Conservation (phyloP, 2,888 invertebrate genomes). For the Marronus borbonicus region DNA sequence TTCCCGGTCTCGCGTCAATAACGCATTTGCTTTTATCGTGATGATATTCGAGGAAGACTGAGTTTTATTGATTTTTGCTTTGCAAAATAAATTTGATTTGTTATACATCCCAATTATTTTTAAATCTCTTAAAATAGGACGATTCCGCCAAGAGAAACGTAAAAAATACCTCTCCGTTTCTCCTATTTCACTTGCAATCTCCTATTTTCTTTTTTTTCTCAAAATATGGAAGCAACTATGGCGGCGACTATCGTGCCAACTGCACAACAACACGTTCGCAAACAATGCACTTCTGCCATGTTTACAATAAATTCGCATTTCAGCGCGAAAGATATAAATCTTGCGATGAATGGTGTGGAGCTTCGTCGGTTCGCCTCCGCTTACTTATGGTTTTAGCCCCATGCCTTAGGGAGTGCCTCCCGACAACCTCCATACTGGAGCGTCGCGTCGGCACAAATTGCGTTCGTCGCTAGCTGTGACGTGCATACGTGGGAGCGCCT, state of each 20-base stretch:
- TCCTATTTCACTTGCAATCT: no score
- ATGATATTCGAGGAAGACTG: no score
- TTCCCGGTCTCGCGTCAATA: background rate
- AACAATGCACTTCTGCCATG: constrained; percentile 17
- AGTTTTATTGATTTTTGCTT: no score
- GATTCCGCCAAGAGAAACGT: no score
- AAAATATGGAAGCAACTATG: no score
- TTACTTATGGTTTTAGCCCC: constrained; percentile 25
- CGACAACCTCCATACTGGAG: background rate
- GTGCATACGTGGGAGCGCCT: background rate
- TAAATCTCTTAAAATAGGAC: no score
- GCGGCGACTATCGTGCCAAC: no score
- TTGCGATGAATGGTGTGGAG: background rate
- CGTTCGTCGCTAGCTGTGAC: constrained; percentile 6
- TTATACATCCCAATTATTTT: no score
- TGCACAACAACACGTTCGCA: constrained; percentile 5
- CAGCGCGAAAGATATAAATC: constrained; percentile 28
- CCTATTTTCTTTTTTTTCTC: no score
- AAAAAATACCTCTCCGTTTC: no score
- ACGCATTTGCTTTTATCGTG: background rate
- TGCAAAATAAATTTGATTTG: no score
- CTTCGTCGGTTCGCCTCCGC: background rate
- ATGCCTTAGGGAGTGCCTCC: background rate
- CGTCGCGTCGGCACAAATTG: constrained; percentile 9
- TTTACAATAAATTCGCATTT: constrained; percentile 33